Percentiles rank a stretch among this genome's conserved stretches.
Evolutionary conservation across 23 tunicate genomes (phyloP).

Genomic region (Trididemnum clinides): DNA sequence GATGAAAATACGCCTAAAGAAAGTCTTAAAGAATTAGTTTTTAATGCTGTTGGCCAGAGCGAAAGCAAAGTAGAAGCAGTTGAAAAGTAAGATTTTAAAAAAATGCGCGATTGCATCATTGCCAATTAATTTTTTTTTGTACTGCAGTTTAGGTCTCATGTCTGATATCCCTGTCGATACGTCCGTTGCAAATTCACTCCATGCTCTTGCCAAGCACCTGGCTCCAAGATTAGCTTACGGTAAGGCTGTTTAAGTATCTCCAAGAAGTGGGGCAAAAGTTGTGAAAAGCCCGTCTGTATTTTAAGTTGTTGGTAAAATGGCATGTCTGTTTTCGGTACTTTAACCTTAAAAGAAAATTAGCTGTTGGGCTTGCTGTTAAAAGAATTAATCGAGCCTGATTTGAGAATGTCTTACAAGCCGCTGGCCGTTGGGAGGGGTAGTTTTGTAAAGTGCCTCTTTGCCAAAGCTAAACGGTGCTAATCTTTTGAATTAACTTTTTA

Average conservation of each 20-base stretch:
- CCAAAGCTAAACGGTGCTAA: too few relatives aligned
- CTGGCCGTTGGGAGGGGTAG: too few relatives aligned
- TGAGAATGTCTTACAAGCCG: too few relatives aligned
- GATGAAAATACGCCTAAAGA: constrained; percentile 32
- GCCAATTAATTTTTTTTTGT: not conserved
- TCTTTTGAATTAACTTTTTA: too few relatives aligned
- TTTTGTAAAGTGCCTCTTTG: too few relatives aligned
- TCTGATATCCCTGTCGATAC: constrained; percentile 44
- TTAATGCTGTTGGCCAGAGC: constrained; percentile 45
- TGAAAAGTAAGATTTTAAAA: constrained; percentile 28
- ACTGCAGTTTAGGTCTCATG: constrained; percentile 65
- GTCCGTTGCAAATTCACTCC: constrained; percentile 37
- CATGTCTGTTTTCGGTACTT: too few relatives aligned
- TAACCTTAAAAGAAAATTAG: too few relatives aligned
- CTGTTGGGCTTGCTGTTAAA: too few relatives aligned
- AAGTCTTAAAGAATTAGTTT: constrained; percentile 40
- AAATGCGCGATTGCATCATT: not conserved
- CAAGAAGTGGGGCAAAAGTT: too few relatives aligned
- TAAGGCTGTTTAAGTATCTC: not conserved
- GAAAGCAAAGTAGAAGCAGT: constrained; percentile 47
- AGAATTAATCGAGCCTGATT: too few relatives aligned
- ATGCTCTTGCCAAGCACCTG: constrained; percentile 68
- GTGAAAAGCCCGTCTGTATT: too few relatives aligned
- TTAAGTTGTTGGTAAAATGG: too few relatives aligned
- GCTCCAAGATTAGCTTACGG: constrained; percentile 64